A percentile compares a stretch with the other conserved stretches of the same genome.
Conservation (phyloP, 1,140 invertebrate species). For the Probaryconus sp. region DNA sequence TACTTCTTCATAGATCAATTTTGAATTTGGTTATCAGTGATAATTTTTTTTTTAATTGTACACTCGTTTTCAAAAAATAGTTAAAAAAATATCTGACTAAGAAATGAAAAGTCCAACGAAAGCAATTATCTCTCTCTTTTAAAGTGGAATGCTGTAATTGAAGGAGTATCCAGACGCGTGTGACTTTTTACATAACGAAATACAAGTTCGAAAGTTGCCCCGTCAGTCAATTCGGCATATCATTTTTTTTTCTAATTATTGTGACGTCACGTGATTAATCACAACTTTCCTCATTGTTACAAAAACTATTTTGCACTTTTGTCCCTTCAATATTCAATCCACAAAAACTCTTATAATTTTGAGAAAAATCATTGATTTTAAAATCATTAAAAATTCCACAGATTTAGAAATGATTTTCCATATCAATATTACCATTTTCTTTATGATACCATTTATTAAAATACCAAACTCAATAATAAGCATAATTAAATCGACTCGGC, state of each 20-base stretch:
- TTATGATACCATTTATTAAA: slow-evolving; percentile 30
- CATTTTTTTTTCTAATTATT: slow-evolving; percentile 13
- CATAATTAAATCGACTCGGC: slow-evolving; percentile 40
- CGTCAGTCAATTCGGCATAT: slow-evolving; percentile 10
- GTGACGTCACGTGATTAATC: not conserved
- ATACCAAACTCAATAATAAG: slow-evolving; percentile 43
- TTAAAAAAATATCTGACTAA: too few species aligned
- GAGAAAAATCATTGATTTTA: slow-evolving; percentile 32
- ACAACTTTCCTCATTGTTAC: slow-evolving; percentile 1
- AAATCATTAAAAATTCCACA: slow-evolving; percentile 18
- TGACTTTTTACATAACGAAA: slow-evolving; percentile 25
- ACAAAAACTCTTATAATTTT: too few species aligned
- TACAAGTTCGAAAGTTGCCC: slow-evolving; percentile 27
- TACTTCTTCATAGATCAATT: too few species aligned
- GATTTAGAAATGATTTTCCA: not conserved
- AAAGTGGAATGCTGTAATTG: too few species aligned
- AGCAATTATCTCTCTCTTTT: too few species aligned
- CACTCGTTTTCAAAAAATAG: too few species aligned
- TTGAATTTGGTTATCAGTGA: too few species aligned
- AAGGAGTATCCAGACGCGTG: too few species aligned
- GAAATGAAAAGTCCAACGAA: too few species aligned
- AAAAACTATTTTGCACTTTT: too few species aligned
- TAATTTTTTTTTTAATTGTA: too few species aligned
- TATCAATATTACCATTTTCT: not conserved
- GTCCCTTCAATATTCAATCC: too few species aligned